Conservation (phyloP, 2,888 invertebrate species). For the Dromius quadrimaculatus region DNA sequence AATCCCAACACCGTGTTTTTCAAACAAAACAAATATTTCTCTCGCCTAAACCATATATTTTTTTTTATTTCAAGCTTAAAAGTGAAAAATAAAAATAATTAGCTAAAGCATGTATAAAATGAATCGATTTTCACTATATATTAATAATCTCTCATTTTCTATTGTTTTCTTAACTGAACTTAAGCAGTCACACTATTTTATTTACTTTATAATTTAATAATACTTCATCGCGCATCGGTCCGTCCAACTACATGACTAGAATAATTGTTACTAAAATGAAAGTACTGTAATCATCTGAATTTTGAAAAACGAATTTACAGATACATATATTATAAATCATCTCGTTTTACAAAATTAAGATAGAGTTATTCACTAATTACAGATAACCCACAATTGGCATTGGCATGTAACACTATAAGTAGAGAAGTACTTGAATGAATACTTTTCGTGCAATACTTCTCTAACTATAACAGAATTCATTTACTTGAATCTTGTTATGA, state of each 20-base stretch:
- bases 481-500: constrained; percentile 49
- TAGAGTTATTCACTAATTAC: constrained; percentile 37
- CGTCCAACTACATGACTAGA: constrained; percentile 49
- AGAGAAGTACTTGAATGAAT: constrained; percentile 22
- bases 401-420: constrained; percentile 48
- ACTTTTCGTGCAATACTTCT: not conserved
- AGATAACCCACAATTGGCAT: constrained; percentile 42
- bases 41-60: constrained; percentile 21
- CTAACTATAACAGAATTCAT: constrained; percentile 36
- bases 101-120: constrained; percentile 20
- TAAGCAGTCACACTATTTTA: constrained; percentile 43
- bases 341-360: constrained; percentile 34
- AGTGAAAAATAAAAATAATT: constrained; percentile 9
- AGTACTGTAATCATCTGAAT: constrained; percentile 45
- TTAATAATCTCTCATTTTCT: constrained; percentile 18
- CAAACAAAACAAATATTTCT: constrained; percentile 20
- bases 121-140: constrained; percentile 35
- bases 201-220: constrained; percentile 19
- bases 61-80: not conserved
- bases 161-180: constrained; percentile 35
- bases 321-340: constrained; percentile 12
- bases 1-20: constrained; percentile 24
- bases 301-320: constrained; percentile 24
- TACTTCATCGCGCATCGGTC: no score
- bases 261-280: constrained; percentile 49